Evolutionary conservation across 2,113 vertebrate genomes (phyloP), one percentile per base, ranked within the genome.

Genomic region (Orycteropus afer): DNA sequence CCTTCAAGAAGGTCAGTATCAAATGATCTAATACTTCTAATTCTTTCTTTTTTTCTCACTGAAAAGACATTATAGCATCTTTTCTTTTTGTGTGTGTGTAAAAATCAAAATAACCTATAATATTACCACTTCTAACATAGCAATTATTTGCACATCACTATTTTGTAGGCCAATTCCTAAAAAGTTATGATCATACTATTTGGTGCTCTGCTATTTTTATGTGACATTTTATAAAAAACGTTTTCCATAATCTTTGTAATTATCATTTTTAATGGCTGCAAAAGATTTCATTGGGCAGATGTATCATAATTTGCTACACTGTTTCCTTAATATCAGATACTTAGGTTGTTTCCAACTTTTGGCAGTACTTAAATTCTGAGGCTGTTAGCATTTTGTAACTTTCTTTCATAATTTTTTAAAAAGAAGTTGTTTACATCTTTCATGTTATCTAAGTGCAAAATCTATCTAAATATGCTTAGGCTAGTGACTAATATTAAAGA

Each of bases 301-400:
- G 53, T 65, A 29, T 49, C 25, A 69, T 74, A 83, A 93, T 84
- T 95, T 93, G 77, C 81, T 95, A 91, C 87, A 97, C 23, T 94
- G 37, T 80, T 93, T 89, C 32, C 91, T 95, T 97, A 91, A 83
- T 94, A 93, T 80, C 76, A 96, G 86, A 47, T 10, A 82, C n/a
- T 94, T 92, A 77, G 45, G 95, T 95, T 91, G 51, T 93, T 95
- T 90, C 65, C 32, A 86, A 83, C 93, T 95, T 96, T 93, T 90
- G 49, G 53, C 69, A 92, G 55, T 83, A 87, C 67, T 90, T 61
- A 88, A 92, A 91, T 94, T 94, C 80, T 83, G 69, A 96, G 53
- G 59, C 80, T 92, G 63, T 45, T 94, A 82, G 59, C 37, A 82
- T 84, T 95, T 83, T 89, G 82, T 80, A 95, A 76, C 9, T 74